Evolutionary conservation across 2,888 invertebrate species (phyloP).

Genomic region (Chaetogeoica ovagalla): DNA sequence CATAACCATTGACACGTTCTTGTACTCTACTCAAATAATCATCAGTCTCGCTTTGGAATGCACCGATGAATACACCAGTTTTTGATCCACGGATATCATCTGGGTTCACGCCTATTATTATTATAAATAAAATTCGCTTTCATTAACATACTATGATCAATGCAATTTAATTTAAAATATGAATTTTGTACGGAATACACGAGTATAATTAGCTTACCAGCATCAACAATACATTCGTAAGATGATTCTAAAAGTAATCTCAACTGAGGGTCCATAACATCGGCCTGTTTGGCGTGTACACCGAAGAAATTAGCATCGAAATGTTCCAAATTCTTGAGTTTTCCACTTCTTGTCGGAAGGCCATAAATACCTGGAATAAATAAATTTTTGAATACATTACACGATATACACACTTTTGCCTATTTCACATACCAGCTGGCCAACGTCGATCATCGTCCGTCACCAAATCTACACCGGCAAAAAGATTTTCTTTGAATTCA

Average conservation of each 20-base stretch:
- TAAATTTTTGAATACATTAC: neutral
- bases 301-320: constrained; percentile 91
- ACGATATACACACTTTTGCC: neutral
- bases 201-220: constrained; percentile 62
- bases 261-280: constrained; percentile 90
- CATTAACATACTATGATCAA: neutral
- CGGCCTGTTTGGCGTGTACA: constrained; percentile 87
- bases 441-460: constrained; percentile 90
- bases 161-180: neutral
- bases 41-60: constrained; percentile 86
- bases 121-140: neutral
- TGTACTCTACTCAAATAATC: constrained; percentile 84
- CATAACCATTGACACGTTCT: constrained; percentile 85
- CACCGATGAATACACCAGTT: constrained; percentile 94
- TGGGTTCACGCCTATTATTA: constrained; percentile 73
- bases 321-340: constrained; percentile 75
- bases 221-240: constrained; percentile 88
- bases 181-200: neutral
- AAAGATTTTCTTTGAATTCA: constrained; percentile 89
- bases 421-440: constrained; percentile 68
- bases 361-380: constrained; percentile 70
- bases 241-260: constrained; percentile 86
- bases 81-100: constrained; percentile 79
- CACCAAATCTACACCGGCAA: constrained; percentile 88
- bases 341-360: constrained; percentile 77